Evolutionary conservation across 2,888 invertebrate genomes (phyloP).

Genomic region (Drosophila borealis): DNA sequence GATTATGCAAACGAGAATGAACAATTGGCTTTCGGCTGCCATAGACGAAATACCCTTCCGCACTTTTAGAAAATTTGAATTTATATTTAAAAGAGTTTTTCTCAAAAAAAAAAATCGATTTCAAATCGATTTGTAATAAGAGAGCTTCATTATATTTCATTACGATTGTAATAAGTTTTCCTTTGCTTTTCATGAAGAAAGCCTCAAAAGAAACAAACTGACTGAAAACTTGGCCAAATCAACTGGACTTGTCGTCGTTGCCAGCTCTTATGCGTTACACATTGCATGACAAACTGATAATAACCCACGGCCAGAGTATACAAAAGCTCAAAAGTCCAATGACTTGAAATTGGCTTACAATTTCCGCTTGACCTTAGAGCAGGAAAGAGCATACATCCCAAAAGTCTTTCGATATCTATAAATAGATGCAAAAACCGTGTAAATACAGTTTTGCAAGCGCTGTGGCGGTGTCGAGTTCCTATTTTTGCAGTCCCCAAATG

Average conservation of each 20-base stretch:
- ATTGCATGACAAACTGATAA: background rate
- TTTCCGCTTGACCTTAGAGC: slow-evolving; percentile 37
- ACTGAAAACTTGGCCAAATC: no score
- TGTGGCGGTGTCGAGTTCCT: background rate
- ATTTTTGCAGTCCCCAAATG: background rate
- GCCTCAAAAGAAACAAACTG: no score
- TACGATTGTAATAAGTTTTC: no score
- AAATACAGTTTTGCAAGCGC: slow-evolving; percentile 5
- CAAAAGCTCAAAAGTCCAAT: slow-evolving; percentile 6
- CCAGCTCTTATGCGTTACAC: background rate
- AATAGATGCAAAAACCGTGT: slow-evolving; percentile 25
- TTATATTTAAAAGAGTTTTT: no score
- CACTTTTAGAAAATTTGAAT: no score
- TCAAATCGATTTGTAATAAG: no score
- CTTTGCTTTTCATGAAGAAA: no score
- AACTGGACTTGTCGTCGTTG: no score
- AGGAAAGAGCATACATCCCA: slow-evolving; percentile 33
- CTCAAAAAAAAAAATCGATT: no score
- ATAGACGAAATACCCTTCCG: background rate
- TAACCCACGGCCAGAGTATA: background rate
- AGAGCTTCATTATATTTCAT: no score
- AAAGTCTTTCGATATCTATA: slow-evolving; percentile 22
- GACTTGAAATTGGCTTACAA: slow-evolving; percentile 42
- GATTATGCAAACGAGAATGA: slow-evolving; percentile 26
- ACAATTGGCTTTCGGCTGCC: background rate